Evolutionary conservation across 2,888 invertebrate species (phyloP).

Genomic region (Zaprionus obscuricornis): DNA sequence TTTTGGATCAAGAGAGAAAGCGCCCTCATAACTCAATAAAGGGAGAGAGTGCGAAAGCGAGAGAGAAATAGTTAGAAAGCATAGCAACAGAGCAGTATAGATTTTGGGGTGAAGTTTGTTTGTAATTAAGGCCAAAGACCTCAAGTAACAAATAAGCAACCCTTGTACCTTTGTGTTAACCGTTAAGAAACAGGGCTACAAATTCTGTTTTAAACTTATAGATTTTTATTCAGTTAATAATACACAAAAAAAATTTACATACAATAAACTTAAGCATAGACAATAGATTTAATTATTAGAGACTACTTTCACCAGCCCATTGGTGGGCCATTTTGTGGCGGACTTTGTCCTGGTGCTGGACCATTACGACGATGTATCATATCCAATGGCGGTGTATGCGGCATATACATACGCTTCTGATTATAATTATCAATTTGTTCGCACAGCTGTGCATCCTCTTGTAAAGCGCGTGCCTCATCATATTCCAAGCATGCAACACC

Average conservation of each 20-base stretch:
- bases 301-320: slow-evolving; percentile 53
- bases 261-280: neutral
- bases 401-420: slow-evolving; percentile 53
- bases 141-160: slow-evolving; percentile 44
- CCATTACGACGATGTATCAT: slow-evolving; percentile 30
- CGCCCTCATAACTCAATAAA: slow-evolving; percentile 7
- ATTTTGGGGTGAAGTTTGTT: slow-evolving; percentile 49
- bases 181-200: slow-evolving; percentile 47
- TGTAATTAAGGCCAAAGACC: slow-evolving; percentile 69
- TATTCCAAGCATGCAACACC: slow-evolving; percentile 96
- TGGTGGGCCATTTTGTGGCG: slow-evolving; percentile 26
- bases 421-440: slow-evolving; percentile 58
- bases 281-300: neutral
- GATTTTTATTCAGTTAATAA: neutral
- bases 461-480: slow-evolving; percentile 94
- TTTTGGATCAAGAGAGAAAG: slow-evolving; percentile 24
- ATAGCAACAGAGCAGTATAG: slow-evolving; percentile 27
- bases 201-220: neutral
- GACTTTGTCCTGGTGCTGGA: slow-evolving; percentile 15
- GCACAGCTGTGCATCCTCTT: slow-evolving; percentile 92
- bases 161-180: slow-evolving; percentile 51
- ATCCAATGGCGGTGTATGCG: slow-evolving; percentile 58
- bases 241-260: neutral
- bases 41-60: neutral
- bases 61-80: slow-evolving; percentile 1